These are phyloP conservation scores for Chamaea fasciata DNA, from an alignment of 2,113 vertebrate genomes.

Conservation along the genomic window DNA sequence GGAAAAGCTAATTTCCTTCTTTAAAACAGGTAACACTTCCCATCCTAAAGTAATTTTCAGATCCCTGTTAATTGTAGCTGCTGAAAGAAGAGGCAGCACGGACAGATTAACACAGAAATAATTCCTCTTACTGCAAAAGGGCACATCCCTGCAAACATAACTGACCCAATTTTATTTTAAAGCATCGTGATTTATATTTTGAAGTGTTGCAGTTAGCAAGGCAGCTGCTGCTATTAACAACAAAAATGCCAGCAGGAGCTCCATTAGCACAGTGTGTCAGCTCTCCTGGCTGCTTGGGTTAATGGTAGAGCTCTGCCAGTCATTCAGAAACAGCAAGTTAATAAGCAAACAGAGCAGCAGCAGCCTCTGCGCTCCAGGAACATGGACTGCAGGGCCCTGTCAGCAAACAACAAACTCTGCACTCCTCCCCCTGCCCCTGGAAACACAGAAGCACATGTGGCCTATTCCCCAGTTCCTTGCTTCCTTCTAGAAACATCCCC, in stretches of 20 bases:
- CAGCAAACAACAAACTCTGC: not conserved
- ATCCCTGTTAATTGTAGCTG: not conserved
- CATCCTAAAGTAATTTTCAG: not conserved
- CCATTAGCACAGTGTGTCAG: not conserved
- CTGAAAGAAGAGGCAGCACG: not conserved
- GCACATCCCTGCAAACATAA: not conserved
- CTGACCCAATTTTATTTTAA: not conserved
- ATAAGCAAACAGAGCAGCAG: conserved; percentile 15
- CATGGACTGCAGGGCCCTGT: not conserved
- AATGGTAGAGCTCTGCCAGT: not conserved
- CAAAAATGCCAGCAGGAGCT: not conserved
- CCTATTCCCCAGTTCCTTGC: not conserved
- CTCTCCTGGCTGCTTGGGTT: not conserved
- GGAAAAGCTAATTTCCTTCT: not conserved
- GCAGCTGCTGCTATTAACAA: not conserved
- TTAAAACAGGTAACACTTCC: not conserved
- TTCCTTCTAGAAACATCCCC: not conserved
- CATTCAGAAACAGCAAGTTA: not conserved
- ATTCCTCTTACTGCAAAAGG: not conserved
- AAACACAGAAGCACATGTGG: not conserved
- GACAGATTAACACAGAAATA: not conserved
- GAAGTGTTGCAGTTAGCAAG: not conserved
- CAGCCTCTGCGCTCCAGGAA: not conserved
- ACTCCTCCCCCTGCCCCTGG: not conserved
- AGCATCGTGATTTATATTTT: not conserved